Percentiles rank a stretch among this genome's conserved stretches.
These are phyloP conservation scores for Manacus vitellinus DNA, from an alignment of 2,113 vertebrate species.

Conservation along the genomic window DNA sequence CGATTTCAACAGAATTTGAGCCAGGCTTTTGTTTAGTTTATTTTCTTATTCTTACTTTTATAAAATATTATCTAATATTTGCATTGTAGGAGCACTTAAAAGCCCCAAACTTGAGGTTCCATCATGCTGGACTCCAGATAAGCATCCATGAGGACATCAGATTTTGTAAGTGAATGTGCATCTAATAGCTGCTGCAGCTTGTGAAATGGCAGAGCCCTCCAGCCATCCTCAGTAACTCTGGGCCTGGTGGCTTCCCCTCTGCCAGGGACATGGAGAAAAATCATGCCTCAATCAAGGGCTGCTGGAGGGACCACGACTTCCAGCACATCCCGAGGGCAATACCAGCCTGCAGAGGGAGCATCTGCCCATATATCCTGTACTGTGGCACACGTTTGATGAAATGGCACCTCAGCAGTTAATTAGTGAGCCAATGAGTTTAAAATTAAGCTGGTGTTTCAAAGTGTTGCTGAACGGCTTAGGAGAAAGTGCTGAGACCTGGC, in stretches of 20 bases:
- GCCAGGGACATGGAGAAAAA: background rate
- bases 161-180: background rate
- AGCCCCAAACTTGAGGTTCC: background rate
- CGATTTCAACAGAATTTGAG: background rate
- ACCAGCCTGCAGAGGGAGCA: background rate
- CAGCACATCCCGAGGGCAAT: background rate
- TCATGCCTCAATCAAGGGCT: fast-evolving
- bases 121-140: background rate
- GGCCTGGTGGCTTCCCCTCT: background rate
- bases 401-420: background rate
- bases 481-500: background rate
- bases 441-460: background rate
- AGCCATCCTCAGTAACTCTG: fast-evolving
- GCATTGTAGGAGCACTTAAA: background rate
- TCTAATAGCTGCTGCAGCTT: background rate
- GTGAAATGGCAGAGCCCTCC: background rate
- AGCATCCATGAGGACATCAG: background rate
- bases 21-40: background rate
- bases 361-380: background rate
- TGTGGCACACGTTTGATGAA: fast-evolving
- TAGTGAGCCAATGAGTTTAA: background rate
- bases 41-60: background rate
- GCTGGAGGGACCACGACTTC: fast-evolving
- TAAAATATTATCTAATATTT: background rate
- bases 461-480: background rate